A percentile compares a stretch with the other conserved stretches of the same genome.
Evolutionary conservation across 2,888 invertebrate species (phyloP).

Genomic region (Drosophila subquinaria): DNA sequence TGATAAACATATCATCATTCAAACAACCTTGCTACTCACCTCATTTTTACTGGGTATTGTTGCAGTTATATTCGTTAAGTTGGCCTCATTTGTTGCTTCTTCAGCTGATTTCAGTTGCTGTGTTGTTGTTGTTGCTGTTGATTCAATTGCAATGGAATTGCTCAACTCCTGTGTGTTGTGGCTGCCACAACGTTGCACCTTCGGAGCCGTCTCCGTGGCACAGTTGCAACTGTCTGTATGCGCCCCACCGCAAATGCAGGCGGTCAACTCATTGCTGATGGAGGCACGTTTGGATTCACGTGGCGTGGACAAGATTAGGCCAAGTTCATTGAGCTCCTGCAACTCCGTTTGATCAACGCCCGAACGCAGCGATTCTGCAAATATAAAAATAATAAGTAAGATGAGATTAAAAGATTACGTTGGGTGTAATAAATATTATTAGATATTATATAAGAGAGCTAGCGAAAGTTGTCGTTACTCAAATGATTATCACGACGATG

Average conservation of each 20-base stretch:
- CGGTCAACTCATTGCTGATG: constrained; percentile 48
- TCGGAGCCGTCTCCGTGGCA: constrained; percentile 56
- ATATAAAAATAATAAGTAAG: not conserved
- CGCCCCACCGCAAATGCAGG: constrained; percentile 50
- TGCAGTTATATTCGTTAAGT: constrained; percentile 6
- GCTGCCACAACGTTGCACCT: constrained; percentile 50
- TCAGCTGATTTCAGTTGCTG: constrained; percentile 5
- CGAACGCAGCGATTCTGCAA: constrained; percentile 68
- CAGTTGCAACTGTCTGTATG: constrained; percentile 43
- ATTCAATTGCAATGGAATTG: constrained; percentile 14
- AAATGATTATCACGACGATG: constrained; percentile 33
- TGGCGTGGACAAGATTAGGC: constrained; percentile 39
- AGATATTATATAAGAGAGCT: constrained; percentile 27
- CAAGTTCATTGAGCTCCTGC: constrained; percentile 62
- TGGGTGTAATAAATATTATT: not conserved
- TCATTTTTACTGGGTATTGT: constrained; percentile 48
- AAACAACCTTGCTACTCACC: constrained; percentile 30
- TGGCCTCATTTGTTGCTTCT: constrained; percentile 6
- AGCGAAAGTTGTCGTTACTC: constrained; percentile 47
- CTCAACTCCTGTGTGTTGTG: constrained; percentile 8
- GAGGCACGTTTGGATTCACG: constrained; percentile 70
- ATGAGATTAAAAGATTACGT: not conserved
- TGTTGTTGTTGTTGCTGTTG: not conserved
- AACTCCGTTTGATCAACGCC: constrained; percentile 68
- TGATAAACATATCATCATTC: too few relatives aligned